Evolutionary conservation across 1,140 invertebrate species (phyloP), one percentile per base, ranked within the genome.

Genomic region (Monomorium pharaonis): DNA sequence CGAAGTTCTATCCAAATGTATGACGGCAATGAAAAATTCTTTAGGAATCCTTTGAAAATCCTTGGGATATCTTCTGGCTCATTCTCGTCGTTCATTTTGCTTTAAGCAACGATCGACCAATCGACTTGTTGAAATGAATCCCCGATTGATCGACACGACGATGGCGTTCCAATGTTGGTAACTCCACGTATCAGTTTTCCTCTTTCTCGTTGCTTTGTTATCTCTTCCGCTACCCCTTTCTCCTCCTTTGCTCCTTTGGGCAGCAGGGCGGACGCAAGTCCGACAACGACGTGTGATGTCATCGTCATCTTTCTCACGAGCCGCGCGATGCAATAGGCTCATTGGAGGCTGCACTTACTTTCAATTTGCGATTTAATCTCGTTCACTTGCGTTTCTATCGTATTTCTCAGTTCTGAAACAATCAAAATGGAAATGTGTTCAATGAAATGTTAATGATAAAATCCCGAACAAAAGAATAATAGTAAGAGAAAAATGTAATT

Each of bases 321-420:
- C 89, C 89, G 88, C 88, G 75, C 89, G 60, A 81, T 88, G 65
- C 85, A 89, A 86, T 89, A 90, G 89, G 93, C 94, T 97, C 96
- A 98, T 97, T 98, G 98, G 96, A 98, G 97, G 93, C 97, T 97
- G 96, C 98, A 99, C 96, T 98, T 98, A 96, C 97, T 98, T 96
- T 98, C 98, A 95, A 99, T 98, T 96, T 98, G 98, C 93, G 98
- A 97, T 96, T 98, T 98, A 94, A 98, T 96, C 96, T 98, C 98
- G 95, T 97, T 98, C 95, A 98, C 98, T 97, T 98, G 98, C 93
- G 98, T 98, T 96, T 98, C 98, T 96, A 99, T 97, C 94, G 98
- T 97, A 96, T 98, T 98, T 96, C 98, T 98, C 96, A 99, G 95
- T 96, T 98, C 98, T 99, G 97, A 91, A 97, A 97, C 88, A 87